Evolutionary conservation across 2,888 invertebrate genomes (phyloP), one percentile per base, ranked within the genome.

Genomic region (Belgica antarctica): DNA sequence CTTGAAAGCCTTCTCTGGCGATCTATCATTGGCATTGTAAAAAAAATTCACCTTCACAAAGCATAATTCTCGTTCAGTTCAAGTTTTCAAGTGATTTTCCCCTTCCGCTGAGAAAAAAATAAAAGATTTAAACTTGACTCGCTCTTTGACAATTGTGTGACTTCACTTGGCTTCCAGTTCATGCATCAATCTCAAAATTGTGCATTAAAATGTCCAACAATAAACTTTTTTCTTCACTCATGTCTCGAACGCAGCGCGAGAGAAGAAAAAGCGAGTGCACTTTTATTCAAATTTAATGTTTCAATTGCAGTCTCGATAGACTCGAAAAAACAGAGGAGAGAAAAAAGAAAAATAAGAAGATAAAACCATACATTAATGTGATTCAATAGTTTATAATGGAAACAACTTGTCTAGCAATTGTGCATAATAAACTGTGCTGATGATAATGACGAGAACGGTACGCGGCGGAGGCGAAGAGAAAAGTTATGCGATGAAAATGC

Each of bases 321-420:
- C 17, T 19, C 17, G 34, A 19, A 34, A 62, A 62, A 34, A 62
- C 31, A 59, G 27, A n/a, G 27, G 15, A 25, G n/a, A 5, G 3
- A 15, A 25, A 15, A 59, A 15, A 59, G 27, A 27, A 15, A 59
- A 15, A 25, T 2, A 27, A 22, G 27, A 27, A 59, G 25, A 59
- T 59, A 59, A 59, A 59, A 24, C n/a, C 59, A 59, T 59, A 19
- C 59, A 59, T 59, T 52, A 52, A 41, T 41, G 41, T 41, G 41
- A 41, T 41, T 12, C 41, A 12, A 41, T 41, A 41, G 4, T 61
- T 5, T 62, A 62, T 19, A 34, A 41, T 25, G 25, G 34, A 46
- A 65, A 65, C 63, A 41, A 65, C 34, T 65, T 65, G 63, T 65
- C 63, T 65, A 34, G 63, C 63, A 62, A 31, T 34, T 62, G 62